Percentiles rank a stretch among this genome's conserved stretches.
These are phyloP conservation scores for Melieria omissa DNA, from an alignment of 2,888 invertebrate species.

Conservation along the genomic window DNA sequence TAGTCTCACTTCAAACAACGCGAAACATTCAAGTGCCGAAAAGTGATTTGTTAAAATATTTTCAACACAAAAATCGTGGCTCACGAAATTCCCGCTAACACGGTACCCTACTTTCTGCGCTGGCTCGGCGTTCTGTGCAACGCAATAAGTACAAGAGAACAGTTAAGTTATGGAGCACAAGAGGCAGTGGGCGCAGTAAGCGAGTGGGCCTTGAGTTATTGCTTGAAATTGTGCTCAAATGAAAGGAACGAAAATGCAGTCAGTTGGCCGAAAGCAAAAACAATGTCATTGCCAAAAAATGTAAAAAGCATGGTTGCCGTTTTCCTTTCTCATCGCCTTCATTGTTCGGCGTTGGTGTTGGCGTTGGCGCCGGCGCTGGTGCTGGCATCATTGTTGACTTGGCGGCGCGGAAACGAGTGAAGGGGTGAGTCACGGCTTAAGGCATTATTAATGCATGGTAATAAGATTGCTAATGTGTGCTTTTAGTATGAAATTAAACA, in stretches of 20 bases:
- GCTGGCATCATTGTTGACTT: background rate
- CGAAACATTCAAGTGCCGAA: no score
- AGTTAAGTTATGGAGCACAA: no score
- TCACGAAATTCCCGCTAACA: background rate
- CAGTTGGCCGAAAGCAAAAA: background rate
- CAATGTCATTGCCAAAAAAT: background rate
- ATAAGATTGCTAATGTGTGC: slow-evolving; percentile 46
- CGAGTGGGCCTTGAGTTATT: slow-evolving; percentile 51
- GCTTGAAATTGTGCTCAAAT: slow-evolving; percentile 52
- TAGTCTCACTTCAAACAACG: no score
- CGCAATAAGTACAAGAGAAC: no score
- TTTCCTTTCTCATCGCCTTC: background rate
- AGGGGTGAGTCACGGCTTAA: slow-evolving; percentile 4
- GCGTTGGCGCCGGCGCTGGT: background rate
- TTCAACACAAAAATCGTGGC: slow-evolving; percentile 42
- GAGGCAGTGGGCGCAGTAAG: background rate
- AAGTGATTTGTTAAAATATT: slow-evolving; percentile 50
- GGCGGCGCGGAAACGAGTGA: background rate
- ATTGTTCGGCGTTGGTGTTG: background rate
- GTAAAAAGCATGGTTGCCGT: background rate
- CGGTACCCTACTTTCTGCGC: background rate
- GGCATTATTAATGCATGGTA: slow-evolving; percentile 47
- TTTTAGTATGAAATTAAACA: slow-evolving; percentile 23
- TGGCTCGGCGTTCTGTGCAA: no score
- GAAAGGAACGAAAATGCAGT: background rate